Evolutionary conservation across 92 coral and sea anemone genomes (phyloP).

Genomic region (Desmophyllum pertusum): DNA sequence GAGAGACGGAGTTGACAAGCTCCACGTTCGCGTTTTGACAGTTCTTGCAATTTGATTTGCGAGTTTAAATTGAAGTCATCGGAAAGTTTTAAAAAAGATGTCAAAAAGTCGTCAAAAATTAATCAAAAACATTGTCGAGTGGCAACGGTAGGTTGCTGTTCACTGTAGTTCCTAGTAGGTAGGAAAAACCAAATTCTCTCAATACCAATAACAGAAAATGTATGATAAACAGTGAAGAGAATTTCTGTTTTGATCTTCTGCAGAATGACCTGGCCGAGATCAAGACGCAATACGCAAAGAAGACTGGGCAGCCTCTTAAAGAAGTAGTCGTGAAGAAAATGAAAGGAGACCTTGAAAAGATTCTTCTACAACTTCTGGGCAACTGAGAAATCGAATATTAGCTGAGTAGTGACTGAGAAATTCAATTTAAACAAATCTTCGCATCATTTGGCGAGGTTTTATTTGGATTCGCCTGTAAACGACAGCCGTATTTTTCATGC

Average conservation of each 20-base stretch:
- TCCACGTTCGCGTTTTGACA: no score
- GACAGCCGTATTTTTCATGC: background rate
- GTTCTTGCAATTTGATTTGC: no score
- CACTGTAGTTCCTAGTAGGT: no score
- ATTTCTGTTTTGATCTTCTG: background rate
- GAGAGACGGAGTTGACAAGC: no score
- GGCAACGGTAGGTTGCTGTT: no score
- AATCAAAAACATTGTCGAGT: no score
- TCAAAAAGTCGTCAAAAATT: no score
- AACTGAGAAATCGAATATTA: background rate
- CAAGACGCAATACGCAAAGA: conserved; percentile 23
- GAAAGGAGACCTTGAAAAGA: conserved; percentile 40
- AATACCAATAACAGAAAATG: background rate
- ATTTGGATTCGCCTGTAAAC: background rate
- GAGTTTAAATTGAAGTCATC: no score
- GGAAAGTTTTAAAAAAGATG: no score
- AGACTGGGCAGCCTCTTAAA: conserved; percentile 30
- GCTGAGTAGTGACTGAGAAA: no score
- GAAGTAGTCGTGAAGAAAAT: conserved; percentile 40
- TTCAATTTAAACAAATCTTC: background rate
- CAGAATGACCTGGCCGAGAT: conserved; percentile 35
- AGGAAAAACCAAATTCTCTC: background rate
- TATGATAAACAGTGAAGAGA: background rate
- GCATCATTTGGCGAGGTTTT: background rate
- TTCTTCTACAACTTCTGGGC: conserved; percentile 36